Percentiles rank a stretch among this genome's conserved stretches.
Conservation (phyloP, 2,113 vertebrate genomes). For the Sorex fumeus region DNA sequence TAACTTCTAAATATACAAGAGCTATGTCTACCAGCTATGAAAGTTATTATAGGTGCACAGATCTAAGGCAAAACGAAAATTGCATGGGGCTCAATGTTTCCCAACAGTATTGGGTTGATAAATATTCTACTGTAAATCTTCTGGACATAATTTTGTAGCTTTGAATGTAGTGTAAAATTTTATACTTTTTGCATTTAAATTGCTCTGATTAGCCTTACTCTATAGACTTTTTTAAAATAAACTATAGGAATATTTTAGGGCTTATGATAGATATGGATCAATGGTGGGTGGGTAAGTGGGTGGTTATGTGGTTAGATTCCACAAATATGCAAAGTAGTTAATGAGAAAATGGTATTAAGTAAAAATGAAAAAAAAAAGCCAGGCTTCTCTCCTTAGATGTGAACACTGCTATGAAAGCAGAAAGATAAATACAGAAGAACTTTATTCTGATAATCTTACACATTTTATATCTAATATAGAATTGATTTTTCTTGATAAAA, state of each 20-base stretch:
- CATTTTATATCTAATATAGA: not conserved
- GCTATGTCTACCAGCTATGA: not conserved
- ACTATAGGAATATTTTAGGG: not conserved
- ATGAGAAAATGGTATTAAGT: not conserved
- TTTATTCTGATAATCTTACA: not conserved
- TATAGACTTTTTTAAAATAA: not conserved
- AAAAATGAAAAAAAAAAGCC: not conserved
- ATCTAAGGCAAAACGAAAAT: not conserved
- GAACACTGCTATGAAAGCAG: not conserved
- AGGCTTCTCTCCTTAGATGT: not conserved
- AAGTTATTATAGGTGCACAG: not conserved
- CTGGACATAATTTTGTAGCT: not conserved
- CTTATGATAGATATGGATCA: not conserved
- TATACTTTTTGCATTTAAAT: not conserved
- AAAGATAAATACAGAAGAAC: not conserved
- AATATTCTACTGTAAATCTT: constrained; percentile 34
- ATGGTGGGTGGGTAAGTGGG: not conserved
- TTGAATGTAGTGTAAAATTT: constrained; percentile 24
- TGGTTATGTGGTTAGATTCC: not conserved
- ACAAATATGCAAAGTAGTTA: no score
- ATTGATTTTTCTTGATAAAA: not conserved
- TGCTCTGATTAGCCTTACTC: not conserved
- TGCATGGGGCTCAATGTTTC: not conserved
- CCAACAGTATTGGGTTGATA: constrained; percentile 20
- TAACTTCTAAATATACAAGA: not conserved